These are phyloP conservation scores for Ceratina australensis DNA, from an alignment of 1,140 invertebrate genomes.

Conservation along the genomic window DNA sequence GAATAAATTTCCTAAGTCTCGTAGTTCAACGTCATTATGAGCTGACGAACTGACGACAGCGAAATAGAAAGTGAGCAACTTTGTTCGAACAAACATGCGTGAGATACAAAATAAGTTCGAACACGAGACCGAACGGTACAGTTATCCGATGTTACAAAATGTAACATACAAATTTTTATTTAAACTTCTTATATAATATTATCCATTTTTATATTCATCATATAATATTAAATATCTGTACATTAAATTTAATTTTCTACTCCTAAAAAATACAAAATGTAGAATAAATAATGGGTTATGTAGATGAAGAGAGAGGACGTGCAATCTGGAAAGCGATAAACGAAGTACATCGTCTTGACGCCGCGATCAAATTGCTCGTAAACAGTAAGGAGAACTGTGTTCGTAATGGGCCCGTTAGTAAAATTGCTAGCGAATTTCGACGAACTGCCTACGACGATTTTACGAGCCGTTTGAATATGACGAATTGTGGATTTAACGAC, in stretches of 20 bases:
- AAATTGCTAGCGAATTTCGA: conserved; percentile 53
- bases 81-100: background rate
- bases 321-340: conserved; percentile 40
- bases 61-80: conserved; percentile 13
- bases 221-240: no score
- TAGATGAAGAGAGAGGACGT: background rate
- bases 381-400: conserved; percentile 38
- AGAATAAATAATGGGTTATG: background rate
- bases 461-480: conserved; percentile 47
- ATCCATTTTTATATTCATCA: no score
- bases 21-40: conserved; percentile 6
- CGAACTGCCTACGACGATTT: conserved; percentile 31
- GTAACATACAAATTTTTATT: background rate
- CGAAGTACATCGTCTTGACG: conserved; percentile 35
- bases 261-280: no score
- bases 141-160: background rate
- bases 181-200: background rate
- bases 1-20: conserved; percentile 32
- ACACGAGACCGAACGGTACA: background rate
- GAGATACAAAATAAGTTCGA: background rate
- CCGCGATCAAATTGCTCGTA: conserved; percentile 45
- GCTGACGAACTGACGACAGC: no score
- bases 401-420: conserved; percentile 52
- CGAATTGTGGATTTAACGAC: conserved; percentile 56
- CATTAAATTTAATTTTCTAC: no score